These are phyloP conservation scores for Uria aalge DNA, from an alignment of 2,113 vertebrate species.

Conservation along the genomic window DNA sequence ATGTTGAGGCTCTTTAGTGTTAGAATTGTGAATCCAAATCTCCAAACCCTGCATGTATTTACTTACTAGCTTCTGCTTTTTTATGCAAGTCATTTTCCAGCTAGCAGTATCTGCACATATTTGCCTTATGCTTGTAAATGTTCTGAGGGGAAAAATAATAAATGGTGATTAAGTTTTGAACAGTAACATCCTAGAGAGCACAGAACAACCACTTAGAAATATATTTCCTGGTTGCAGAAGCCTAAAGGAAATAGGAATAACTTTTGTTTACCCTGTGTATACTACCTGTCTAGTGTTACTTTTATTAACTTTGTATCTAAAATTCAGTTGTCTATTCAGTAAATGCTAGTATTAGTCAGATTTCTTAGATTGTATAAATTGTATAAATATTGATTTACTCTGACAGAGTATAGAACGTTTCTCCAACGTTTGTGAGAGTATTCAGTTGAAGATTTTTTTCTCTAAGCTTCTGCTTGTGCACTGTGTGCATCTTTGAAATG, in stretches of 20 bases:
- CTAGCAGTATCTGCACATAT: background rate
- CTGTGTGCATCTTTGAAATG: constrained; percentile 2
- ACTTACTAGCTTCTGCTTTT: background rate
- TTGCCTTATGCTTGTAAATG: background rate
- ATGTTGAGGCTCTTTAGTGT: background rate
- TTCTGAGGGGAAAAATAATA: background rate
- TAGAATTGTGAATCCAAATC: background rate
- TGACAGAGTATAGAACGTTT: constrained; percentile 34
- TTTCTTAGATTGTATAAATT: constrained; percentile 56
- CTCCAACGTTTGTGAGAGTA: background rate
- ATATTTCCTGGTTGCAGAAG: background rate
- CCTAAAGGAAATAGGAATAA: constrained; percentile 40
- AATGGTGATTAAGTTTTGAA: background rate
- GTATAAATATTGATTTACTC: constrained; percentile 69
- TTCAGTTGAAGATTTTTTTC: constrained; percentile 22
- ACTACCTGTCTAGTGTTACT: constrained; percentile 41
- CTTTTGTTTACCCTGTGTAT: constrained; percentile 41
- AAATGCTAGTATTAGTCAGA: constrained; percentile 64
- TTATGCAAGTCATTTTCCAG: background rate
- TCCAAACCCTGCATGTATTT: background rate
- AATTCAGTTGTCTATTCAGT: constrained; percentile 61
- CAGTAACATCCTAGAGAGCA: background rate
- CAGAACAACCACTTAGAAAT: background rate
- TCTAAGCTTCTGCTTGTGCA: background rate
- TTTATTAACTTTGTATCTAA: constrained; percentile 61